A percentile compares a stretch with the other conserved stretches of the same genome.
These are phyloP conservation scores for Dilophus febrilis DNA, from an alignment of 2,888 invertebrate species.

Conservation along the genomic window DNA sequence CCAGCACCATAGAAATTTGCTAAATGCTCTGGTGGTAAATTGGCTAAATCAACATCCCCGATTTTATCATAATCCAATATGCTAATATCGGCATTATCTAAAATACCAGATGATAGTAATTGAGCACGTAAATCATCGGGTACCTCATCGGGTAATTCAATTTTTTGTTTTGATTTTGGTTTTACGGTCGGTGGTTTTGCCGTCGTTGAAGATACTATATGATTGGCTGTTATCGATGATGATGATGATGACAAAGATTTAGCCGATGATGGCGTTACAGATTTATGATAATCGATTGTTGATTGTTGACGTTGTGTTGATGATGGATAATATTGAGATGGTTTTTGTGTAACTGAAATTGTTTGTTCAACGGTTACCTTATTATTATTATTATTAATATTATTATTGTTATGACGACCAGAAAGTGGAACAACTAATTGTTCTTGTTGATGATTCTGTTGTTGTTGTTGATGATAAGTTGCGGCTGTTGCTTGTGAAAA, in stretches of 20 bases:
- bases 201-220: no score
- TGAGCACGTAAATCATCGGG: slow-evolving; percentile 75
- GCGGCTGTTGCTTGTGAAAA: slow-evolving; percentile 2
- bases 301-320: slow-evolving; percentile 9
- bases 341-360: slow-evolving; percentile 2
- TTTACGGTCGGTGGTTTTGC: slow-evolving; percentile 15
- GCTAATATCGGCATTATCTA: slow-evolving; percentile 76
- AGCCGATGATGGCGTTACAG: no score
- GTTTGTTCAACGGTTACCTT: slow-evolving; percentile 5
- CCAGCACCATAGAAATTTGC: slow-evolving; percentile 78
- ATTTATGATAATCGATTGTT: no score
- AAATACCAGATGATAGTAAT: slow-evolving; percentile 64
- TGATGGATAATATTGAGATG: not conserved
- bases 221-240: slow-evolving; percentile 17
- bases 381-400: no score
- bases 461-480: slow-evolving; percentile 9
- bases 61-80: slow-evolving; percentile 77
- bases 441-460: slow-evolving; percentile 4
- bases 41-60: slow-evolving; percentile 68
- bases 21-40: slow-evolving; percentile 66
- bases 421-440: slow-evolving; percentile 1
- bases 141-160: slow-evolving; percentile 66
- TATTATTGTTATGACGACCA: no score
- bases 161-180: slow-evolving; percentile 33
- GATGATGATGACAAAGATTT: slow-evolving; percentile 9